These are phyloP conservation scores for Conops quadrifasciatus DNA, from an alignment of 2,888 invertebrate genomes.

Conservation along the genomic window DNA sequence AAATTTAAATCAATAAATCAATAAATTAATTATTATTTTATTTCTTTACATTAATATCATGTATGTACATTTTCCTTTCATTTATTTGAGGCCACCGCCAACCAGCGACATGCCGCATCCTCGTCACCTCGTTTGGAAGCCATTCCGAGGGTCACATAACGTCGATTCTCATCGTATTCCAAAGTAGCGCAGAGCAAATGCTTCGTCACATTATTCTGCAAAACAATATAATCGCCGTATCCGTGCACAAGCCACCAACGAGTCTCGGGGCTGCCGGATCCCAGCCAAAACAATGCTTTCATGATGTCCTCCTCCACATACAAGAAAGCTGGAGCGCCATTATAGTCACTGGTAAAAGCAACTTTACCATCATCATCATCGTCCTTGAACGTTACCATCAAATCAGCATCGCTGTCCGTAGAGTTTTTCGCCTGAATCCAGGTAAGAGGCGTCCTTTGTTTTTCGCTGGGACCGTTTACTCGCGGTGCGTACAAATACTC, in stretches of 20 bases:
- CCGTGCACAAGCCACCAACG: slow-evolving; percentile 35
- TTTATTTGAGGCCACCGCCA: not conserved
- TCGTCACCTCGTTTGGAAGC: not conserved
- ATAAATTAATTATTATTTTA: not conserved
- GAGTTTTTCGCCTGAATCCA: slow-evolving; percentile 42
- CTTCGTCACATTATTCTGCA: slow-evolving; percentile 16
- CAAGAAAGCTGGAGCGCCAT: slow-evolving; percentile 28
- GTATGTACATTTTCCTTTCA: not conserved
- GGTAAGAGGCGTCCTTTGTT: slow-evolving; percentile 40
- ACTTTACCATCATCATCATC: slow-evolving; percentile 30
- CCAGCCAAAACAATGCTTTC: slow-evolving; percentile 41
- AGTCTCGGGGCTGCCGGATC: not conserved
- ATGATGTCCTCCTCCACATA: slow-evolving; percentile 36
- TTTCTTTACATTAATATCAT: not conserved
- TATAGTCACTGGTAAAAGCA: slow-evolving; percentile 39
- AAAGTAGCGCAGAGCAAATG: slow-evolving; percentile 33
- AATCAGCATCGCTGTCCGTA: slow-evolving; percentile 42
- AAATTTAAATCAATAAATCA: not conserved
- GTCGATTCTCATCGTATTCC: slow-evolving; percentile 32
- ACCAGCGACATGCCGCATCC: not conserved
- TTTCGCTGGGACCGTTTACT: slow-evolving; percentile 41
- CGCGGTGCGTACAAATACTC: slow-evolving; percentile 45
- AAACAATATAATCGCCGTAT: slow-evolving; percentile 27
- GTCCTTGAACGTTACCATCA: not conserved
- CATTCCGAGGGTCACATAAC: slow-evolving; percentile 20